A percentile compares a stretch with the other conserved stretches of the same genome.
phyloP scores from a whole-genome alignment of 2,797 vertebrate species.

The Hippopotamyrus pictus region DNA sequence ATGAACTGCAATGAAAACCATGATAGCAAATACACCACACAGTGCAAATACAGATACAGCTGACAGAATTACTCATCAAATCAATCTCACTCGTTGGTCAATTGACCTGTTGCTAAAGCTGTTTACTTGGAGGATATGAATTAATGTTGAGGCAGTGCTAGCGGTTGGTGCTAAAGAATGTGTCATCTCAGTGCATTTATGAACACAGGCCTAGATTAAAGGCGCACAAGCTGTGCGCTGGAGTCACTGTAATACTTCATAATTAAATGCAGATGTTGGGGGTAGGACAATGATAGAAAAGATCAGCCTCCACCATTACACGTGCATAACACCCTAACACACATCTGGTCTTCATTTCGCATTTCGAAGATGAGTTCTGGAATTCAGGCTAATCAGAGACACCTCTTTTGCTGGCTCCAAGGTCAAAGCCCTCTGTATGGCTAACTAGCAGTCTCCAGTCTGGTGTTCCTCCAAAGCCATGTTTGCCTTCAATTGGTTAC shows the following conservation, averaged over 20 bases:
- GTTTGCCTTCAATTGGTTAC: background rate
- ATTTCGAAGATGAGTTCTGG: background rate
- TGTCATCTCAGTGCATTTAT: background rate
- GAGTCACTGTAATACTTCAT: background rate
- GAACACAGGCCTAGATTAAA: background rate
- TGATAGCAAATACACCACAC: background rate
- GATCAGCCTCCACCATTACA: background rate
- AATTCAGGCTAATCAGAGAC: background rate
- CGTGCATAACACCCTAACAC: background rate
- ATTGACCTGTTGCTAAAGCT: background rate
- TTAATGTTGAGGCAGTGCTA: background rate
- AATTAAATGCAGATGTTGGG: background rate
- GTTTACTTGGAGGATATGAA: background rate
- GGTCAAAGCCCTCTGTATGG: background rate
- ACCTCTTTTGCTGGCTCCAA: background rate
- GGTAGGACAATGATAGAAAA: background rate
- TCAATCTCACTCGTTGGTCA: background rate
- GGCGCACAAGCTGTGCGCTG: background rate
- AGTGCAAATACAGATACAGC: background rate
- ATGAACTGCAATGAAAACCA: background rate
- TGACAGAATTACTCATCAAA: background rate
- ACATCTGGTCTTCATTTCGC: background rate
- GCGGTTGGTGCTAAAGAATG: background rate
- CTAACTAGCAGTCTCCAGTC: slow-evolving; percentile 6
- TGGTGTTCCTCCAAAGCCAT: background rate